Conservation (phyloP, 2,888 invertebrate species). For the Villa cingulata region DNA sequence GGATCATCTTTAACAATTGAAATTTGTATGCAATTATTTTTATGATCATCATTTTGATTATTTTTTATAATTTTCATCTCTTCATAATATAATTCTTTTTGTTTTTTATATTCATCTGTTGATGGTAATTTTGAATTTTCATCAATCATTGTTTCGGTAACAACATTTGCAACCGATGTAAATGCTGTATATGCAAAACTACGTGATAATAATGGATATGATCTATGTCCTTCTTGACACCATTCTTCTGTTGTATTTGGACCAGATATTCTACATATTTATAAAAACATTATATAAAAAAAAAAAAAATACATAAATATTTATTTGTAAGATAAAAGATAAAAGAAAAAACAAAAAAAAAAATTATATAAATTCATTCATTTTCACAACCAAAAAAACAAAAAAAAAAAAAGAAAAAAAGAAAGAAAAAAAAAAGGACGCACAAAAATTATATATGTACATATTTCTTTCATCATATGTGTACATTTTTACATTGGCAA, state of each 20-base stretch:
- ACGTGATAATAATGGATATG: conserved; percentile 69
- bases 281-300: too few species aligned
- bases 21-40: background rate
- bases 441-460: too few species aligned
- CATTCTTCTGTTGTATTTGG: conserved; percentile 60
- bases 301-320: too few species aligned
- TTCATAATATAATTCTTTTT: background rate
- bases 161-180: conserved; percentile 68
- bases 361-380: too few species aligned
- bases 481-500: background rate
- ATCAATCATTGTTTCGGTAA: conserved; percentile 49
- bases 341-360: too few species aligned
- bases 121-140: conserved; percentile 47
- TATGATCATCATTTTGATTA: background rate
- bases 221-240: conserved; percentile 74
- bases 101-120: conserved; percentile 19
- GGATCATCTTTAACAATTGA: conserved; percentile 30
- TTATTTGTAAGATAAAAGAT: too few species aligned
- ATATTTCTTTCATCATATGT: too few species aligned
- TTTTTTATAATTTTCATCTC: background rate
- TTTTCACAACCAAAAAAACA: too few species aligned
- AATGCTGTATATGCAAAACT: conserved; percentile 75
- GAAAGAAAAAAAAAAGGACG: too few species aligned
- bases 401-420: too few species aligned
- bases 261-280: conserved; percentile 44